Base-by-base conservation (phyloP, 2,797 vertebrate species). In the Urophycis tenuis region DNA sequence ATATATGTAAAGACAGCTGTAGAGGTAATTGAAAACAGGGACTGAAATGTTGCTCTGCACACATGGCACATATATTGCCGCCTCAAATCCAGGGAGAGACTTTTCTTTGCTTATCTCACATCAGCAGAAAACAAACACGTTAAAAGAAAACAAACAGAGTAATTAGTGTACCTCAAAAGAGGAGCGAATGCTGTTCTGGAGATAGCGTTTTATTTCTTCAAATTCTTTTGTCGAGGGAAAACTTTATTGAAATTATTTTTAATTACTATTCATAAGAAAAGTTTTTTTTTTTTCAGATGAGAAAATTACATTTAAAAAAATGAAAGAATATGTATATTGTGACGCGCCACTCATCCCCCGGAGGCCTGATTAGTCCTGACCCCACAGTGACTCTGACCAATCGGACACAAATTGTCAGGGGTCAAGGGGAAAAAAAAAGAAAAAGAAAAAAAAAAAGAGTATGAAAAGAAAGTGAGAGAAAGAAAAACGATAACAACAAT, bases 111-210 rank as follows among this genome's bases (percentile, higher is more conserved):
- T 80, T 89, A 90, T 91, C 87, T 88, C 83, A 89, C 80, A 90
- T 92, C 89, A 29, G 74, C 87, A 87, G 88, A 45, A 81, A 76
- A 84, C 79, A 77, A 84, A 85, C 33, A 32, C 71, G 79, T 76
- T 76, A 84, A 82, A 80, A 53, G 85, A 86, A 80, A 72, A 83
- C 78, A 77, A 85, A 90, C 14, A 82, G 86, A 87, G 75, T 83
- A 89, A 90, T 91, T 91, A 86, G 80, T 87, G 85, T 90, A 85
- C 86, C 78, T 91, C 87, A 88, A 86, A 90, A 91, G 87, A 88
- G 81, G 31, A 79, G 82, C 75, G 77, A 88, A 90, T 85, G 83
- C 80, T 85, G 84, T 88, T 80, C 85, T 84, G 80, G 73, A 88
- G 89, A 91, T 91, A 88, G 83, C 74, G 85, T 80, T 87, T 79